Conservation (phyloP, 2,797 vertebrate species). For the Carduelis carduelis region DNA sequence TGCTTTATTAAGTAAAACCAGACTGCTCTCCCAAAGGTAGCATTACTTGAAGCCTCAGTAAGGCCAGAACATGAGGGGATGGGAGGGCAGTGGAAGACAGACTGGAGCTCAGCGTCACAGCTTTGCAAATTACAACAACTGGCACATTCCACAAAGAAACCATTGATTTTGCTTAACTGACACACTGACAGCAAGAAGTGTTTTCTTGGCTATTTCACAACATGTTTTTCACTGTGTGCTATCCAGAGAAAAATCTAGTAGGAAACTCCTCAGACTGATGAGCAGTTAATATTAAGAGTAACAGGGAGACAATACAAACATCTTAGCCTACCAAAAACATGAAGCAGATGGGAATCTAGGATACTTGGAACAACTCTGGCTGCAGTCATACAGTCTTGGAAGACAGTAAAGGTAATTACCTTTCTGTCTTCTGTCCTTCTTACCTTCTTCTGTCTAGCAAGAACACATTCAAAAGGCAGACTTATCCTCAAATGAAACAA, state of each 20-base stretch:
- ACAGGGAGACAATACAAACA: neutral
- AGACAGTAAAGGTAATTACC: neutral
- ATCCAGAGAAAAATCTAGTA: constrained; percentile 1
- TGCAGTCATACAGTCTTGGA: neutral
- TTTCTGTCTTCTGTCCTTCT: neutral
- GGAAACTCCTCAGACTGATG: neutral
- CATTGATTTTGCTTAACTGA: constrained; percentile 38
- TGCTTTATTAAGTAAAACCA: constrained; percentile 34
- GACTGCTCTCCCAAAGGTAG: constrained; percentile 31
- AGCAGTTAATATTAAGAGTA: neutral
- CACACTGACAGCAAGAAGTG: neutral
- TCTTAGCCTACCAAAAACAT: neutral
- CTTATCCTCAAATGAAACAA: neutral
- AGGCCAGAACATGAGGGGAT: constrained; percentile 33
- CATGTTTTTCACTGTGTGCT: constrained; percentile 40
- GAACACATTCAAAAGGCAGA: neutral
- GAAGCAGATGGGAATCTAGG: neutral
- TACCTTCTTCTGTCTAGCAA: neutral
- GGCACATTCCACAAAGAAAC: constrained; percentile 55
- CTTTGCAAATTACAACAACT: constrained; percentile 38
- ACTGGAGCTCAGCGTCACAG: constrained; percentile 8
- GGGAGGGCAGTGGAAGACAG: constrained; percentile 2
- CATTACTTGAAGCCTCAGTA: constrained; percentile 17
- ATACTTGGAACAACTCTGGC: neutral
- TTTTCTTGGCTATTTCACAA: constrained; percentile 49